Evolutionary conservation across 64 coral and sea anemone species (phyloP), one percentile per base, ranked within the genome.

Genomic region (Montipora cactus): DNA sequence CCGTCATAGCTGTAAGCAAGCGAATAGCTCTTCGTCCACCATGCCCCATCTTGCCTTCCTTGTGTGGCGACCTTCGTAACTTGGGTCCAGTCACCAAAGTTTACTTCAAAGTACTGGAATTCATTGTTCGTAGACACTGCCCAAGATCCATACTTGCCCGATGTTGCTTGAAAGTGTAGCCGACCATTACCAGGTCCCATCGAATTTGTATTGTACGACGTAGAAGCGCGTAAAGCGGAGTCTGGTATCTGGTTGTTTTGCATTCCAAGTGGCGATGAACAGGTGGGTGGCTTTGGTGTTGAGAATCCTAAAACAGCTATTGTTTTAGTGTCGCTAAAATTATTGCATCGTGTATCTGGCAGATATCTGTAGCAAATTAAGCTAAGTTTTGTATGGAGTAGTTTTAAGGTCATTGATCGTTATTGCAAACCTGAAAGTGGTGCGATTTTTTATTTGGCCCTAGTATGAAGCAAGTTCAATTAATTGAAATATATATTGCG

Each of bases 1-100:
- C 89, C 89, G 21, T 91, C 89, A 7, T 74, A 20, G 46, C 79
- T 83, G 62, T 72, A 91, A 11, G 59, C 70, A 15, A 91, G 89
- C 49, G 21, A 49, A 47, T 91, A 91, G 16, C 53, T 83, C 11
- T 74, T 91, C 0, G 78, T 76, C 89, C 89, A 91, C 67, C 66
- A 71, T 6, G 6, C 50, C 8, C 23, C 18, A 7, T 91, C 89
- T 81, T 91, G 89, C 62, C 89, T 79, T n/a, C 89, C 89, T 83
- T 91, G 89, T 3, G 89, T 91, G 12, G 79, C 89, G 1, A 91
- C 79, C 25, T 79, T 76, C 7, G 79, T 71, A 15, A 91, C 21
- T 7, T 70, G 13, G 49, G 67, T 75, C 77, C 76, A 79, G 22
- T 81, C 50, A 71, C 70, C 77, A 16, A 91, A 91, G 64, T 83